Evolutionary conservation across 2,888 invertebrate genomes (phyloP).

Genomic region (Kryphioiulus occultus): DNA sequence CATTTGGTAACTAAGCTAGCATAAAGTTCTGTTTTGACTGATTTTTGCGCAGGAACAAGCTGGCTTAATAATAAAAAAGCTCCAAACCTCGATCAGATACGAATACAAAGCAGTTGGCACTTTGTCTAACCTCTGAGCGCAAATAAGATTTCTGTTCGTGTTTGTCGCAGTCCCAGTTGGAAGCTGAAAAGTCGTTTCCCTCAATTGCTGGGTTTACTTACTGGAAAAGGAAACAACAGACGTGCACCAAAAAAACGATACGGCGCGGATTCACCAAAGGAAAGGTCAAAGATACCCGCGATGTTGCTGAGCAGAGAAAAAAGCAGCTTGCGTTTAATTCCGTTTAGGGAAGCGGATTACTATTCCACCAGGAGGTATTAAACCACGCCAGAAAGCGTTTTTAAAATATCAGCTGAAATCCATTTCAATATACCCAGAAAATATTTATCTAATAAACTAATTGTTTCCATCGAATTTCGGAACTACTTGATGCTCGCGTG

Average conservation of each 20-base stretch:
- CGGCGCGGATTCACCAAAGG: background rate
- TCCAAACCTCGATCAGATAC: constrained; percentile 8
- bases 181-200: constrained; percentile 14
- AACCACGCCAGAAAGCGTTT: background rate
- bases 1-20: constrained; percentile 23
- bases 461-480: too few species aligned
- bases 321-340: background rate
- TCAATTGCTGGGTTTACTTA: constrained; percentile 23
- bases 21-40: constrained; percentile 23
- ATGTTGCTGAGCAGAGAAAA: background rate
- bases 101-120: constrained; percentile 23
- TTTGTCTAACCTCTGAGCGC: constrained; percentile 15
- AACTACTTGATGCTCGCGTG: too few species aligned
- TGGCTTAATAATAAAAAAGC: constrained; percentile 23
- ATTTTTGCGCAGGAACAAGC: constrained; percentile 23
- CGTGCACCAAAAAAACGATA: constrained; percentile 23
- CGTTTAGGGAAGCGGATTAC: background rate
- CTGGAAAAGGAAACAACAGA: background rate
- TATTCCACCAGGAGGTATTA: background rate
- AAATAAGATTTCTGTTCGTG: constrained; percentile 15
- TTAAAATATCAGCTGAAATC: background rate
- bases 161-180: constrained; percentile 23
- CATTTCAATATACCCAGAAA: too few species aligned
- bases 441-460: too few species aligned
- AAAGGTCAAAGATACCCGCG: constrained; percentile 3